phyloP scores from a whole-genome alignment of 2,113 vertebrate genomes.

The Chloroceryle aenea region DNA sequence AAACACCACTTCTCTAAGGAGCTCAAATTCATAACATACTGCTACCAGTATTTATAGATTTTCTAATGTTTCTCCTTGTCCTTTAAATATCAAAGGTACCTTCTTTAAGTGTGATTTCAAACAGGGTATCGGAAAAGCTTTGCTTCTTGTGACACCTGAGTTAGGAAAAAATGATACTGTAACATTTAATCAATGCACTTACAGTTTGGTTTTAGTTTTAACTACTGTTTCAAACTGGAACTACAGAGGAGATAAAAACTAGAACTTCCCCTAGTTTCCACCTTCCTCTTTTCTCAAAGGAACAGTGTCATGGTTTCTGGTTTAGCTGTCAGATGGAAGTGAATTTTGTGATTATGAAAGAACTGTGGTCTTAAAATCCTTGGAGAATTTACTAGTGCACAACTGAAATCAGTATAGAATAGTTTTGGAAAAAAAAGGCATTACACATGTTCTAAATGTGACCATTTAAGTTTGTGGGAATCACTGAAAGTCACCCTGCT shows the following conservation, averaged over 20 bases:
- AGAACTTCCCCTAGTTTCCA: background rate
- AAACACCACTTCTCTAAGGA: background rate
- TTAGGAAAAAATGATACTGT: background rate
- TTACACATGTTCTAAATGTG: background rate
- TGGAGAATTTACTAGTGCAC: background rate
- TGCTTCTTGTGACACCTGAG: background rate
- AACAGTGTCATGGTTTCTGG: background rate
- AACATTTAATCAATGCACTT: background rate
- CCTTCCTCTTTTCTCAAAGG: background rate
- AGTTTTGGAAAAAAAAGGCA: background rate
- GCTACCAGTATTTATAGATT: background rate
- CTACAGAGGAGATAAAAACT: background rate
- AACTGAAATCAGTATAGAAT: background rate
- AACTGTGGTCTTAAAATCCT: background rate
- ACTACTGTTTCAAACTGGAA: background rate
- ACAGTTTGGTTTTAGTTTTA: background rate
- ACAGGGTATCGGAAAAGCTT: background rate
- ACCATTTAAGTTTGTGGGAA: background rate
- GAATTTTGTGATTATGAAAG: background rate
- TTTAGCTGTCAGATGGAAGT: background rate
- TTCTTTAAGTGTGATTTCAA: background rate
- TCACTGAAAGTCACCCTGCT: background rate
- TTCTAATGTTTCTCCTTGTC: background rate
- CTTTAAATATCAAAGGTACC: background rate
- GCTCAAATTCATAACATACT: background rate